A percentile compares a stretch with the other conserved stretches of the same genome.
These are phyloP conservation scores for Darevskia nairensis DNA, from an alignment of 2,797 vertebrate species.

Conservation along the genomic window DNA sequence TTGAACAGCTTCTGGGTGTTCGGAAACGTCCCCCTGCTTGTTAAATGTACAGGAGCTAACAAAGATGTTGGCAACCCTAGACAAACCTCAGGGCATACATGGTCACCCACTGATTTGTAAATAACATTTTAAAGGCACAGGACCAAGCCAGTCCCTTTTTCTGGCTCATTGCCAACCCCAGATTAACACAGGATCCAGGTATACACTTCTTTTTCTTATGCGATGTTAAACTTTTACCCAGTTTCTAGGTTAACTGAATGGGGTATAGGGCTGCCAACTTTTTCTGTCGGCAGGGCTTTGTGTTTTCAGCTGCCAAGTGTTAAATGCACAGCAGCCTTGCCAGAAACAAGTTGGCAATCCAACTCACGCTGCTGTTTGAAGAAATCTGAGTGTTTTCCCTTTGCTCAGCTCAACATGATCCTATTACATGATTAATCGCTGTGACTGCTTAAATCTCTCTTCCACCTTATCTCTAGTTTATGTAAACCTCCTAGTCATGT, in stretches of 20 bases:
- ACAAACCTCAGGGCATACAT: too few relatives aligned
- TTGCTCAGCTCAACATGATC: not conserved
- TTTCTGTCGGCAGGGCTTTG: not conserved
- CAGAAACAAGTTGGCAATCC: not conserved
- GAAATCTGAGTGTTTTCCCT: not conserved
- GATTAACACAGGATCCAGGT: not conserved
- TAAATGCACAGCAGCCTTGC: not conserved
- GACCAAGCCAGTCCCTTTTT: not conserved
- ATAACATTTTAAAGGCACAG: not conserved
- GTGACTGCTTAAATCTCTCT: constrained; percentile 9
- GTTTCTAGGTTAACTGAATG: not conserved
- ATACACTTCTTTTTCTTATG: not conserved
- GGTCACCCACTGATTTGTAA: not conserved
- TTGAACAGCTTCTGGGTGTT: not conserved
- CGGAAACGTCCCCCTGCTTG: not conserved
- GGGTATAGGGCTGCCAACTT: not conserved
- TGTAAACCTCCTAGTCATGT: not conserved
- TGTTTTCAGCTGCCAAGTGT: not conserved
- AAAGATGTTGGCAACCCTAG: not conserved
- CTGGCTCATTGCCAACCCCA: not conserved
- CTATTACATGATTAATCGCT: not conserved
- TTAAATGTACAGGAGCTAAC: not conserved
- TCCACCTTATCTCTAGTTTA: not conserved
- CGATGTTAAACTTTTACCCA: not conserved
- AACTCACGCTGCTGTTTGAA: not conserved